Evolutionary conservation across 2,888 invertebrate genomes (phyloP).

Genomic region (Dynastes hyllus): DNA sequence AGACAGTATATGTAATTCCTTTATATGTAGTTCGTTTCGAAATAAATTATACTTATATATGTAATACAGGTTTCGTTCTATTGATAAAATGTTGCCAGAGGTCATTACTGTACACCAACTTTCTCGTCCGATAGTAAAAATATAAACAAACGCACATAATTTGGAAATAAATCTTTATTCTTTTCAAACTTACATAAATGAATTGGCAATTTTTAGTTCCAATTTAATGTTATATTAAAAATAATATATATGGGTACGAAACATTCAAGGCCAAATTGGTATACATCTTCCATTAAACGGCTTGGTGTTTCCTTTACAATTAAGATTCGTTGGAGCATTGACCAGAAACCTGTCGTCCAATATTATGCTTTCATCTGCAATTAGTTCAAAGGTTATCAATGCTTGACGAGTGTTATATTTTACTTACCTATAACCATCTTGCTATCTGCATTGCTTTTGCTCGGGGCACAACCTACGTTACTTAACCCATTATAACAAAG

Average conservation of each 20-base stretch:
- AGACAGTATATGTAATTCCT: too few species aligned
- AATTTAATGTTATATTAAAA: too few species aligned
- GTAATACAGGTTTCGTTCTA: too few species aligned
- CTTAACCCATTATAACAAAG: background rate
- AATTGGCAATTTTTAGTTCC: too few species aligned
- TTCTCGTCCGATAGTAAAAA: slow-evolving; percentile 8
- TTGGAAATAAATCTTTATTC: background rate
- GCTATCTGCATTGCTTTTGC: background rate
- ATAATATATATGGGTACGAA: too few species aligned
- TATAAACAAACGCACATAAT: background rate
- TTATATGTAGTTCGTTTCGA: too few species aligned
- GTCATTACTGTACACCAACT: background rate
- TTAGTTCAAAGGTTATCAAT: background rate
- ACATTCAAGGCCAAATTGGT: background rate
- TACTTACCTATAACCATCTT: background rate
- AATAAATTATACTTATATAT: too few species aligned
- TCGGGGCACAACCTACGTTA: background rate
- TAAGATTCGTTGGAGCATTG: slow-evolving; percentile 15
- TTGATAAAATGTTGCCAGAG: background rate
- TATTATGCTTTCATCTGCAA: background rate
- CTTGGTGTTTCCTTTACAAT: slow-evolving; percentile 2
- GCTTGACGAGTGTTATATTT: background rate
- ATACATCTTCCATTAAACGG: slow-evolving; percentile 28
- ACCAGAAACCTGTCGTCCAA: slow-evolving; percentile 33
- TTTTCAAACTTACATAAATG: background rate